Evolutionary conservation across 2,113 vertebrate species (phyloP), one percentile per base, ranked within the genome.

Genomic region (Austrofundulus limnaeus): DNA sequence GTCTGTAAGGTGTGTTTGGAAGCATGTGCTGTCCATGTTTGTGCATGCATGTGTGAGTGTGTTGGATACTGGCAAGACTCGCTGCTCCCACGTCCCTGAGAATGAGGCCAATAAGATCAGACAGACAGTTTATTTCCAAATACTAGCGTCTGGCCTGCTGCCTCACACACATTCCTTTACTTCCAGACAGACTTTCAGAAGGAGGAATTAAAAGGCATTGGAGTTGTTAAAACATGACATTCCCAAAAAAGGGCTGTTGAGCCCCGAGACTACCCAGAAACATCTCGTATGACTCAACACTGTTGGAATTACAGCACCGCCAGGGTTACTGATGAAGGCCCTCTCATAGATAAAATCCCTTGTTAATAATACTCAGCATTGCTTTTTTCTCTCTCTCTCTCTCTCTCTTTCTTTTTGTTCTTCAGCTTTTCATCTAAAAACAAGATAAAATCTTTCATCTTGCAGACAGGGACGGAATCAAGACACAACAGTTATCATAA

Each of bases 171-270:
- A 96, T 96, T 94, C 94, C 91, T 92, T 81, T 85, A 86, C 91
- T 93, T 95, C 88, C 92, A 95, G 94, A 96, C 93, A 94, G 94
- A 92, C 94, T 94, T 93, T 91, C 82, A 89, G 81, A 82, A 85
- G 80, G 79, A 25, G 84, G 85, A 87, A 90, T 90, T 86, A 87
- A 90, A 93, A 93, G 93, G 91, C 94, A 95, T 85, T 91, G 88
- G 93, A 87, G 92, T 92, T 94, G 94, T 96, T 86, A 87, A 90
- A 94, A 97, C 94, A 97, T 96, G 95, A 98, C 95, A 96, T 99
- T 96, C 93, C 97, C 97, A 95, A 98, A 98, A 94, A 98, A 96
- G 88, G 96, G 96, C 92, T 91, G 93, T 94, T 92, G 87, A 91
- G 92, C 93, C 93, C 90, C 88, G 93, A 88, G 94, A 92, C 93